phyloP scores from a whole-genome alignment of 1,140 invertebrate species.

The Heliconius hewitsoni region DNA sequence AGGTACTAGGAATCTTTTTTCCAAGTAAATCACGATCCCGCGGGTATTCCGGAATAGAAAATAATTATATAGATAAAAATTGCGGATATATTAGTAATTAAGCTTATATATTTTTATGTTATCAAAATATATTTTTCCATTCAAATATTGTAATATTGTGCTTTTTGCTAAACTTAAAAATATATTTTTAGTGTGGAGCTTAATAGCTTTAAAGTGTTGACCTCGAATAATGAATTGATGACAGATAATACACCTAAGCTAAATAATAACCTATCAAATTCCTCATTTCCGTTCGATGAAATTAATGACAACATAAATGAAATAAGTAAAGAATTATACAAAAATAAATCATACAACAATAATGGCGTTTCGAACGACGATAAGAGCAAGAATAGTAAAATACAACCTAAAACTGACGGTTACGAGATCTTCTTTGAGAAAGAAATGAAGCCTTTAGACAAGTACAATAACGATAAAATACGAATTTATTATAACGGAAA shows the following conservation, averaged over 20 bases:
- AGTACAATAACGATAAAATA: slow-evolving; percentile 60
- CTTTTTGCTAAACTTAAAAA: background rate
- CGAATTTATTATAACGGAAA: slow-evolving; percentile 57
- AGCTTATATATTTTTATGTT: too few relatives aligned
- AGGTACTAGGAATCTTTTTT: too few relatives aligned
- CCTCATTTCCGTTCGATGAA: background rate
- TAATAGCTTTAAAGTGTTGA: slow-evolving; percentile 53
- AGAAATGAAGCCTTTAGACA: slow-evolving; percentile 52
- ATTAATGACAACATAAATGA: background rate
- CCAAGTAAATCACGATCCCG: too few relatives aligned
- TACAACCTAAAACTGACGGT: slow-evolving; percentile 36
- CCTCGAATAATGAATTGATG: background rate
- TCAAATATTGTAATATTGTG: background rate
- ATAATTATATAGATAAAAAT: too few relatives aligned
- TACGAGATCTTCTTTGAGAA: slow-evolving; percentile 63
- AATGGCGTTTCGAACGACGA: slow-evolving; percentile 34
- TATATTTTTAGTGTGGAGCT: slow-evolving; percentile 55
- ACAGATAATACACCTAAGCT: background rate
- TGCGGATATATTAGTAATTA: too few relatives aligned
- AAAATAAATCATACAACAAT: slow-evolving; percentile 34
- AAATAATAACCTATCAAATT: background rate
- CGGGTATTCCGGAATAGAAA: too few relatives aligned
- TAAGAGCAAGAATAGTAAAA: slow-evolving; percentile 27
- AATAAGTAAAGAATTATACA: slow-evolving; percentile 23
- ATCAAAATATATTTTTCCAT: too few relatives aligned